Base-by-base conservation (phyloP, 2,113 vertebrate genomes). In the Atlantisia rogersi region DNA sequence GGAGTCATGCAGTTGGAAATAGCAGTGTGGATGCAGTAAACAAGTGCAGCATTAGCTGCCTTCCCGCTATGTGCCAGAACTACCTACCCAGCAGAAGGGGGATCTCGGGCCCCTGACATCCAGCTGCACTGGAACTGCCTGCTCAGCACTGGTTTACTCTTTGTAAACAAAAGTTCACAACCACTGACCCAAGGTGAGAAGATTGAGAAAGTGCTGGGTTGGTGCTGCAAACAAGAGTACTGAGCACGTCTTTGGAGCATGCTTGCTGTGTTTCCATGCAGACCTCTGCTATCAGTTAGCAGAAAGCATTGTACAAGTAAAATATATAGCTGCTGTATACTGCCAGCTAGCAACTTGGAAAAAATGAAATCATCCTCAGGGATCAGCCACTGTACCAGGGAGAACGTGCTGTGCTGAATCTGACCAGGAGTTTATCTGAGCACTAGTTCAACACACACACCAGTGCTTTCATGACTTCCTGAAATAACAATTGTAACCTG, bases 221-320 rank as follows among this genome's bases (percentile, higher is more conserved):
- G 2, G n/a, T 65, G 22, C 21, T 0, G 2, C 3, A 6, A 48
- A 44, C 12, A 28, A 12, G 8, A 48, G 31, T 0, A 0, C 12
- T 25, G 28, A 40, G 40, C 2, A 0, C 48, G 46, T 20, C 40
- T 74, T 77, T 56, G 40, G 20, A 29, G 17, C 0, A 1, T 28
- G 37, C 21, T 26, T 56, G 39, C 20, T 76, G 39, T 0, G 0
- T 40, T 58, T 70, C 80, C 52, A 11, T 3, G 15, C 56, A 68
- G 62, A 44, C 32, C 24, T 77, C 31, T 60, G 70, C 42, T 42
- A 20, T 6, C 7, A 22, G 9, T 29, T 6, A 18, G 12, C 29
- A 56, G 63, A 37, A 79, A 82, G 29, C 0, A 0, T 15, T 52
- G 48, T 9, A 86, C 19, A n/a, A 73, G 22, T 5, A 3, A 22